Percentiles rank a stretch among this genome's conserved stretches.
Evolutionary conservation across 2,113 vertebrate species (phyloP).

Genomic region (Eubucco bourcierii): DNA sequence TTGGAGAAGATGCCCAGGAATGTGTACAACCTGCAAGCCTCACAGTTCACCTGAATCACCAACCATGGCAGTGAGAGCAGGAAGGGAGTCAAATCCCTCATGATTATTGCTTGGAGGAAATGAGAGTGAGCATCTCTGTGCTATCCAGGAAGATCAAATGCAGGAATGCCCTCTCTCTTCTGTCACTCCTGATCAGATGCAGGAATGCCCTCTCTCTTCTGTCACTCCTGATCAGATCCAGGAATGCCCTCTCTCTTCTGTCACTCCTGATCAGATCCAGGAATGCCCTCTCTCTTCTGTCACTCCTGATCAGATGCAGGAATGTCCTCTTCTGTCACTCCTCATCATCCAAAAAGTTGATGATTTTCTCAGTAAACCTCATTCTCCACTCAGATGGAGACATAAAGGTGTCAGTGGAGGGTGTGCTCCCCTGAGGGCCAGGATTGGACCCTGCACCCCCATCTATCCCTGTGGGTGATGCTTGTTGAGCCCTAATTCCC

Average conservation of each 20-base stretch:
- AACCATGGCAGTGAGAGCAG: neutral
- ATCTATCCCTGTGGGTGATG: neutral
- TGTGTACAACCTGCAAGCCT: neutral
- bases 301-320: neutral
- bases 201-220: neutral
- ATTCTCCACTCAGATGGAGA: fast-evolving
- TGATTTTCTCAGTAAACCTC: neutral
- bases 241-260: neutral
- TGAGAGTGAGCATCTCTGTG: neutral
- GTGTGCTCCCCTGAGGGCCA: neutral
- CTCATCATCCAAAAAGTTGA: neutral
- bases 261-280: neutral
- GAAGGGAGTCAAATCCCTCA: neutral
- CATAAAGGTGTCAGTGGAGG: neutral
- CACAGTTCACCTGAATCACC: neutral
- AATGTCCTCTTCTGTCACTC: neutral
- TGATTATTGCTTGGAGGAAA: neutral
- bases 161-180: neutral
- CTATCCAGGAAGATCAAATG: neutral
- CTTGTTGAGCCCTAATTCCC: neutral
- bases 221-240: neutral
- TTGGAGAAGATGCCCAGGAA: neutral
- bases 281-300: neutral
- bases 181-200: too few species aligned
- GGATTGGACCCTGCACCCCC: neutral